phyloP scores from a whole-genome alignment of 1,140 invertebrate genomes.

The Aricia agestis region DNA sequence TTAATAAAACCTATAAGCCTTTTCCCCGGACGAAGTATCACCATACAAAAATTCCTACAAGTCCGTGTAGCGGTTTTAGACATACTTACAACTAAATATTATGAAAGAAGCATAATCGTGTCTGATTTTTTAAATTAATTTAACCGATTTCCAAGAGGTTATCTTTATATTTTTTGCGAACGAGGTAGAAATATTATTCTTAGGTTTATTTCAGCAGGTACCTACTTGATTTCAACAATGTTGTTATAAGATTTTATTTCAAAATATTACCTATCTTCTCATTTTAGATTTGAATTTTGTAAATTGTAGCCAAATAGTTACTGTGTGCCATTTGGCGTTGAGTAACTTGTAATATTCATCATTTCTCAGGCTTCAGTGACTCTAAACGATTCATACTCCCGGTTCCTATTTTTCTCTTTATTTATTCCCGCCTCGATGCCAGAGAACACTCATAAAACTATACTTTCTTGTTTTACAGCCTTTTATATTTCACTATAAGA shows the following conservation, averaged over 20 bases:
- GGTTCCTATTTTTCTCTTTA: conserved; percentile 60
- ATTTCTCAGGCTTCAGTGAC: conserved; percentile 56
- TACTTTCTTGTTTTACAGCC: conserved; percentile 60
- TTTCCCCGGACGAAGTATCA: too few relatives aligned
- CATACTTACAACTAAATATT: too few relatives aligned
- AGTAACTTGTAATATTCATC: conserved; percentile 65
- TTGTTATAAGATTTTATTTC: not conserved
- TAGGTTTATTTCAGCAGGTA: too few relatives aligned
- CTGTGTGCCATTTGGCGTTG: conserved; percentile 45
- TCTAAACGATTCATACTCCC: conserved; percentile 61
- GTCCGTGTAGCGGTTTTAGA: too few relatives aligned
- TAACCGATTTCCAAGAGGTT: too few relatives aligned
- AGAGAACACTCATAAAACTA: conserved; percentile 66
- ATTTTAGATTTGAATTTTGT: not conserved
- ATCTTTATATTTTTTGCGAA: too few relatives aligned
- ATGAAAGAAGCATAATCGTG: too few relatives aligned
- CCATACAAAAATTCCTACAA: too few relatives aligned
- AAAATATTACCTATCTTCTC: too few relatives aligned
- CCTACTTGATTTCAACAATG: not conserved
- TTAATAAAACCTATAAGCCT: too few relatives aligned
- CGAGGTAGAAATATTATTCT: too few relatives aligned
- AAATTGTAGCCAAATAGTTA: not conserved
- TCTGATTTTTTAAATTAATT: too few relatives aligned
- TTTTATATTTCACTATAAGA: conserved; percentile 56
- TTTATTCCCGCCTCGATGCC: conserved; percentile 65